These are phyloP conservation scores for Rallus limicola DNA, from an alignment of 2,113 vertebrate species.

Conservation along the genomic window DNA sequence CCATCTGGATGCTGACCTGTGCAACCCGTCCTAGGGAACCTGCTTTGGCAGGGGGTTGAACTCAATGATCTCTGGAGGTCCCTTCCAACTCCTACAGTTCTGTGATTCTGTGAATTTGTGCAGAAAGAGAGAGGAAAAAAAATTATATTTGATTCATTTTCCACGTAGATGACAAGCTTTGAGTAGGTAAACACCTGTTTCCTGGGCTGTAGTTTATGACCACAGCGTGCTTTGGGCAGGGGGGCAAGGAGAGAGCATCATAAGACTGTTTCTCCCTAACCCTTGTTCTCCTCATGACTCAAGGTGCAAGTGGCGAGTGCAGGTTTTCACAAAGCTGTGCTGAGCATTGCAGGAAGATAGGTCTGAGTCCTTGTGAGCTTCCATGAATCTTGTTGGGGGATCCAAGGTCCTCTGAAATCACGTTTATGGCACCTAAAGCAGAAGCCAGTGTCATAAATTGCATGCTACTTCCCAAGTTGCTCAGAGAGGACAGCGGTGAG, in stretches of 20 bases:
- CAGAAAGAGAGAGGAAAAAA: background rate
- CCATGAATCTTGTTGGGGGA: background rate
- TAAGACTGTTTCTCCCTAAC: background rate
- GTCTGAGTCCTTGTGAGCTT: background rate
- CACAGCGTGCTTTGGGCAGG: fast-evolving
- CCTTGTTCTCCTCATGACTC: background rate
- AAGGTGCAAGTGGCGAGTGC: background rate
- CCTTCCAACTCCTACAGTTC: no score
- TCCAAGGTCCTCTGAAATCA: background rate
- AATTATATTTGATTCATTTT: background rate
- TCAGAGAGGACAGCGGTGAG: background rate
- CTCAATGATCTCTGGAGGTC: no score
- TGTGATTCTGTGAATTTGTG: background rate
- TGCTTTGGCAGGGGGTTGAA: no score
- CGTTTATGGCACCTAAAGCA: background rate
- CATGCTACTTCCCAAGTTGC: background rate
- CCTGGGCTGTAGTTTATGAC: background rate
- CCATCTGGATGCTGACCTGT: no score
- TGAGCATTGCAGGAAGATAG: background rate
- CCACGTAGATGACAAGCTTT: background rate
- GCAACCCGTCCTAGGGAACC: no score
- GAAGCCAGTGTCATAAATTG: background rate
- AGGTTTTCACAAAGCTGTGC: background rate
- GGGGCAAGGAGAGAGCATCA: background rate
- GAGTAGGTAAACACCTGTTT: background rate